phyloP scores from a whole-genome alignment of 2,113 vertebrate genomes.

The Aplodontia rufa region DNA sequence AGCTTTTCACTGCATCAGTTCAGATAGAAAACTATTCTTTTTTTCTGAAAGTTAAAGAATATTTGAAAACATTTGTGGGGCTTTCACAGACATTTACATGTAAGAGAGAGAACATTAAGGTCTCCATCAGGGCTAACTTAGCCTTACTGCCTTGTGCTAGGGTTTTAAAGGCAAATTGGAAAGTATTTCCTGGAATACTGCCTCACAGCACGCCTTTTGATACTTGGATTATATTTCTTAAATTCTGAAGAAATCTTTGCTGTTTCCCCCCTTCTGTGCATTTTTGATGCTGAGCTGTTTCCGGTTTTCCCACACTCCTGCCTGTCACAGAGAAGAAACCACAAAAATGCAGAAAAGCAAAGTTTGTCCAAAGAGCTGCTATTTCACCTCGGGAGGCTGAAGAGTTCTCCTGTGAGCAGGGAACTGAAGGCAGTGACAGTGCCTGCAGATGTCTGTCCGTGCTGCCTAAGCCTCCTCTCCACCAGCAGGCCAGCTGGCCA shows the following conservation, averaged over 20 bases:
- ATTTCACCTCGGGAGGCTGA: constrained; percentile 92
- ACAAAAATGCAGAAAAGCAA: constrained; percentile 94
- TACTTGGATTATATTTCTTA: constrained; percentile 85
- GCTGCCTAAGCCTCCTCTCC: constrained; percentile 60
- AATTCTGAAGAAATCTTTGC: constrained; percentile 87
- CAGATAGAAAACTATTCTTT: constrained; percentile 16
- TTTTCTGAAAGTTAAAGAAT: constrained; percentile 31
- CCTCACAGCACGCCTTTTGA: constrained; percentile 85
- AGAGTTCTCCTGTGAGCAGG: constrained; percentile 88
- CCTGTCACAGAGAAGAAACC: constrained; percentile 95
- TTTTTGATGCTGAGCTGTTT: constrained; percentile 93
- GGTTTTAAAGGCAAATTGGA: constrained; percentile 85
- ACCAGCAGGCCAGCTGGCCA: background rate
- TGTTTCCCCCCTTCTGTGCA: constrained; percentile 89
- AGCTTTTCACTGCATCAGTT: background rate
- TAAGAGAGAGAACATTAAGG: constrained; percentile 76
- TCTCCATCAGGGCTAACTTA: constrained; percentile 79
- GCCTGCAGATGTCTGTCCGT: constrained; percentile 74
- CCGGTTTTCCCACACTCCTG: constrained; percentile 99
- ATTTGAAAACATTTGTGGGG: background rate
- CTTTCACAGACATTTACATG: constrained; percentile 63
- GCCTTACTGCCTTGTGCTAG: constrained; percentile 74
- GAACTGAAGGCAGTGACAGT: constrained; percentile 81
- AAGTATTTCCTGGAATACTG: constrained; percentile 87
- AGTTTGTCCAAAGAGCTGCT: constrained; percentile 92